phyloP scores from a whole-genome alignment of 2,888 invertebrate genomes.

The Cremastobaeus sp. region DNA sequence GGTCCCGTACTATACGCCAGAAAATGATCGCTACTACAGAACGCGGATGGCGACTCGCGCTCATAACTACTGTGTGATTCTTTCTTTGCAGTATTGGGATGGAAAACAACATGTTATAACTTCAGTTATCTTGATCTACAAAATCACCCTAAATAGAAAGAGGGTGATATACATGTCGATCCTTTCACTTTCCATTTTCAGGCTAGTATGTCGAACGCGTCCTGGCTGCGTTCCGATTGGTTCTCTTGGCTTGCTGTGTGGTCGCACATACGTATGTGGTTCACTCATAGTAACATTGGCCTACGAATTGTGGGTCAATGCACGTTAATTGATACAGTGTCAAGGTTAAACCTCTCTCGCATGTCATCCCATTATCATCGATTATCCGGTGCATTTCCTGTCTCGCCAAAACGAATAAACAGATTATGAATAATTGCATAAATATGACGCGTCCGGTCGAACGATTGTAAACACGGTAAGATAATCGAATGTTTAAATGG shows the following conservation, averaged over 20 bases:
- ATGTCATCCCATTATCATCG: slow-evolving; percentile 77
- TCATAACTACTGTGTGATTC: slow-evolving; percentile 2
- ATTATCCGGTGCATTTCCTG: slow-evolving; percentile 73
- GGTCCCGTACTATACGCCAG: too few relatives aligned
- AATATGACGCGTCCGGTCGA: slow-evolving; percentile 48
- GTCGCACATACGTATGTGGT: slow-evolving; percentile 65
- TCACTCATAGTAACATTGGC: slow-evolving; percentile 70
- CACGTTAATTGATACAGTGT: slow-evolving; percentile 77
- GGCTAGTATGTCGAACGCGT: slow-evolving; percentile 63
- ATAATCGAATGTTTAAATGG: slow-evolving; percentile 57
- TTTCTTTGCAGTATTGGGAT: slow-evolving; percentile 15
- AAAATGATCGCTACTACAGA: too few relatives aligned
- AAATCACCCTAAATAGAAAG: slow-evolving; percentile 58
- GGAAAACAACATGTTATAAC: slow-evolving; percentile 30
- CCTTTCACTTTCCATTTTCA: slow-evolving; percentile 62
- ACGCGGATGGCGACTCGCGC: neutral
- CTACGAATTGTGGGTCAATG: slow-evolving; percentile 73
- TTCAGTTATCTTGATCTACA: slow-evolving; percentile 59
- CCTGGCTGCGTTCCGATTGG: slow-evolving; percentile 62
- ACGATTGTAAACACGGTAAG: slow-evolving; percentile 57
- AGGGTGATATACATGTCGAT: slow-evolving; percentile 60
- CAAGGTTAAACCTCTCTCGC: slow-evolving; percentile 76
- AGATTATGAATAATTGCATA: slow-evolving; percentile 61
- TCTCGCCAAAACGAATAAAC: slow-evolving; percentile 62
- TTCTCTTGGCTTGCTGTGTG: slow-evolving; percentile 60